Percentiles rank a stretch among this genome's conserved stretches.
Evolutionary conservation across 92 coral and sea anemone genomes (phyloP).

Genomic region (Palythoa grandis): DNA sequence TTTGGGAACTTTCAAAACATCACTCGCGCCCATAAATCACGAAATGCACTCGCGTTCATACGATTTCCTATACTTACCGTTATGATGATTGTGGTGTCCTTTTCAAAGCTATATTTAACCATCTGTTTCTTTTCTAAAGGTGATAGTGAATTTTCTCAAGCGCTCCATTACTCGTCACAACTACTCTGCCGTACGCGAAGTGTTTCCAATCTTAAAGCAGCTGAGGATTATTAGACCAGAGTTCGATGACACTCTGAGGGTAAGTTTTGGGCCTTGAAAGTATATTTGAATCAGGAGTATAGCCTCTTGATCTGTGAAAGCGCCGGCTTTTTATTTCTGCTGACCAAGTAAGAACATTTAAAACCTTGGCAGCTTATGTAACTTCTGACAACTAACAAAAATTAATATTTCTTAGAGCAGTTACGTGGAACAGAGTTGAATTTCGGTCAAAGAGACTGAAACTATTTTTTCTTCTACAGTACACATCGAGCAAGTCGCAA

Average conservation of each 20-base stretch:
- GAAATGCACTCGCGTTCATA: no score
- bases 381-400: not conserved
- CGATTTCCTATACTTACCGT: no score
- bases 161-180: conserved; percentile 77
- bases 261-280: conserved; percentile 25
- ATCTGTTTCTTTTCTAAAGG: conserved; percentile 47
- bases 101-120: not conserved
- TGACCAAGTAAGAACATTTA: no score
- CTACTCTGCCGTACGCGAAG: conserved; percentile 87
- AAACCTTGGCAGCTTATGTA: not conserved
- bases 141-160: conserved; percentile 76
- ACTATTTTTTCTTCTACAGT: conserved; percentile 36
- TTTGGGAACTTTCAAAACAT: no score
- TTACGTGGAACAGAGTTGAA: not conserved
- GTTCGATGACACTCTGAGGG: conserved; percentile 87
- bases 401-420: not conserved
- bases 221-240: conserved; percentile 83
- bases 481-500: conserved; percentile 73
- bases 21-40: no score
- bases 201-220: conserved; percentile 85
- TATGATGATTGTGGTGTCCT: not conserved
- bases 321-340: no score
- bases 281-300: no score
- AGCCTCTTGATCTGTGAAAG: no score
- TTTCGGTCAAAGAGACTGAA: not conserved